Evolutionary conservation across 2,888 invertebrate genomes (phyloP).

Genomic region (Dinocampus coccinellae): DNA sequence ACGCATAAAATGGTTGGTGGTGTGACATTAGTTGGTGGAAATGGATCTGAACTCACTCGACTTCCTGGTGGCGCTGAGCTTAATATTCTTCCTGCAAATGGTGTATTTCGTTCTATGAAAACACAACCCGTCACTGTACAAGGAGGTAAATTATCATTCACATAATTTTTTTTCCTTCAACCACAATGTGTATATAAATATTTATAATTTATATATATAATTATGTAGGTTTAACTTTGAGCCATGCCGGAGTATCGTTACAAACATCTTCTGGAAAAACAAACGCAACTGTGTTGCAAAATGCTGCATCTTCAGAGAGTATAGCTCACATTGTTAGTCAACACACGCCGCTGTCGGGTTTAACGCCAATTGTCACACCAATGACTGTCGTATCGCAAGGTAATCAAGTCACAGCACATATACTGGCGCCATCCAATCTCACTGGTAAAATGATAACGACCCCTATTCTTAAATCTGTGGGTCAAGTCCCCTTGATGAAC

Average conservation of each 20-base stretch:
- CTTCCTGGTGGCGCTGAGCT: constrained; percentile 68
- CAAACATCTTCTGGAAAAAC: constrained; percentile 61
- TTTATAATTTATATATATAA: constrained; percentile 11
- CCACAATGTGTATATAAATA: neutral
- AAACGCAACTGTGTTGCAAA: constrained; percentile 62
- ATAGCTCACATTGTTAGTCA: constrained; percentile 69
- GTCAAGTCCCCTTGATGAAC: constrained; percentile 76
- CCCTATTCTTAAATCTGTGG: constrained; percentile 73
- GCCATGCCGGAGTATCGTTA: constrained; percentile 70
- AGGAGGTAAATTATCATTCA: constrained; percentile 57
- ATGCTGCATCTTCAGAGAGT: constrained; percentile 64
- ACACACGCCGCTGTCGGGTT: constrained; percentile 68
- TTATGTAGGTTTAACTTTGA: constrained; percentile 64
- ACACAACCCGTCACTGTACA: constrained; percentile 61
- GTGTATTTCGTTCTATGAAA: constrained; percentile 61
- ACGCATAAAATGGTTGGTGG: constrained; percentile 69
- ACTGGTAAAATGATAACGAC: constrained; percentile 76
- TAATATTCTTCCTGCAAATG: constrained; percentile 68
- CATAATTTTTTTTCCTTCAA: constrained; percentile 18
- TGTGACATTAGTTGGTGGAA: constrained; percentile 65
- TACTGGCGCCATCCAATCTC: constrained; percentile 75
- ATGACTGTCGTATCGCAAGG: constrained; percentile 76
- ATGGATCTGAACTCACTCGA: constrained; percentile 66
- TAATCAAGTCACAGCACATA: constrained; percentile 73
- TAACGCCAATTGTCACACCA: constrained; percentile 74